A percentile compares a stretch with the other conserved stretches of the same genome.
Evolutionary conservation across 2,797 vertebrate species (phyloP).

Genomic region (Coendou prehensilis): DNA sequence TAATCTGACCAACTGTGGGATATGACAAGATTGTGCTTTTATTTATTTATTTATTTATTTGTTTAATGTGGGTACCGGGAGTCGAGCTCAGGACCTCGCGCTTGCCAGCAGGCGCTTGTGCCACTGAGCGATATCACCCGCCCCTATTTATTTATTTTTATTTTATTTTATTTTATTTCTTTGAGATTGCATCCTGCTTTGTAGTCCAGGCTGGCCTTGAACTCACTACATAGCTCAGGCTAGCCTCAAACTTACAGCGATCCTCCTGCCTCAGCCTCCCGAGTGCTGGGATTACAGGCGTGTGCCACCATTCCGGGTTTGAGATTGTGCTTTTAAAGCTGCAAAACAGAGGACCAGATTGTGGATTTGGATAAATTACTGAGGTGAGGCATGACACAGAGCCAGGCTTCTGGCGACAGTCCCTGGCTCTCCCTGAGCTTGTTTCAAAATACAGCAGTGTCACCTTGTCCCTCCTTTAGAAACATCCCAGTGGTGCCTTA

Average conservation of each 20-base stretch:
- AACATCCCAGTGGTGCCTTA: not conserved
- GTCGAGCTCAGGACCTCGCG: too few relatives aligned
- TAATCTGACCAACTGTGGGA: not conserved
- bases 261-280: not conserved
- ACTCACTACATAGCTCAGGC: not conserved
- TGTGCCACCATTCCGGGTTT: not conserved
- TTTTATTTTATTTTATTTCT: too few relatives aligned
- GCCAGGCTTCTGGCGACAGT: too few relatives aligned
- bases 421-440: not conserved
- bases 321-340: not conserved
- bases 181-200: too few relatives aligned
- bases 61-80: too few relatives aligned
- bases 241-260: not conserved
- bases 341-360: not conserved
- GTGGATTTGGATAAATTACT: not conserved
- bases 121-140: too few relatives aligned
- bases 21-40: not conserved
- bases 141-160: not conserved
- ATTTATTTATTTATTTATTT: not conserved
- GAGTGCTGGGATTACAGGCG: not conserved
- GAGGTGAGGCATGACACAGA: not conserved
- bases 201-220: not conserved
- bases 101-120: too few relatives aligned
- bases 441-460: slow-evolving; percentile 8
- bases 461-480: not conserved